phyloP scores from a whole-genome alignment of 2,797 vertebrate genomes.

The Pristis pectinata region DNA sequence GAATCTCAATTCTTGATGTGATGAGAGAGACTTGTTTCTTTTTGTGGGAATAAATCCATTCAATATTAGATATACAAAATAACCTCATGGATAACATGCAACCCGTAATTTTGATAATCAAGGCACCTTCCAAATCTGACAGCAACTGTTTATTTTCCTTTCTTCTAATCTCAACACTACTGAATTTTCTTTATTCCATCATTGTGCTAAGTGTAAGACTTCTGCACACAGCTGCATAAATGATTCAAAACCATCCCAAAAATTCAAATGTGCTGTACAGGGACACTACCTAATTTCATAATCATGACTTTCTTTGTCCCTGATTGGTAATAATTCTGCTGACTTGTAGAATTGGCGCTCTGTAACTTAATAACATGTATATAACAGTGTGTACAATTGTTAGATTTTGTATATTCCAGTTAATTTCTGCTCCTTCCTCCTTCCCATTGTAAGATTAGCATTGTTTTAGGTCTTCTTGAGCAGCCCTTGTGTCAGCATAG shows the following conservation, averaged over 20 bases:
- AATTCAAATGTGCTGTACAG: neutral
- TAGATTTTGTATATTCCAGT: neutral
- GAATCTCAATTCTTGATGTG: neutral
- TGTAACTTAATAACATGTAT: neutral
- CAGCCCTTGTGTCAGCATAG: neutral
- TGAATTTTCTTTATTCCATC: neutral
- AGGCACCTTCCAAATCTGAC: neutral
- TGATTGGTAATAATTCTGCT: neutral
- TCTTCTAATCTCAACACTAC: too few species aligned
- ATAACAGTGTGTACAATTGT: neutral
- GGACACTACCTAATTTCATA: neutral
- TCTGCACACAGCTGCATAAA: neutral
- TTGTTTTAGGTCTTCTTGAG: neutral
- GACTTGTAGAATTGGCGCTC: neutral
- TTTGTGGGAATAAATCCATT: neutral
- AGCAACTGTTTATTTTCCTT: neutral
- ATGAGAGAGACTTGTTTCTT: neutral
- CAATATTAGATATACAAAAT: neutral
- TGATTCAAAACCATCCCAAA: too few species aligned
- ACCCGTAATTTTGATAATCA: neutral
- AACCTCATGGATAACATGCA: neutral
- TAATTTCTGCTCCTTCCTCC: neutral
- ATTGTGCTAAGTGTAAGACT: neutral
- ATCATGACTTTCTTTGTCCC: neutral
- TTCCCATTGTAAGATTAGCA: neutral